Evolutionary conservation across 2,113 vertebrate genomes (phyloP).

Genomic region (Rhadina sibilatrix): DNA sequence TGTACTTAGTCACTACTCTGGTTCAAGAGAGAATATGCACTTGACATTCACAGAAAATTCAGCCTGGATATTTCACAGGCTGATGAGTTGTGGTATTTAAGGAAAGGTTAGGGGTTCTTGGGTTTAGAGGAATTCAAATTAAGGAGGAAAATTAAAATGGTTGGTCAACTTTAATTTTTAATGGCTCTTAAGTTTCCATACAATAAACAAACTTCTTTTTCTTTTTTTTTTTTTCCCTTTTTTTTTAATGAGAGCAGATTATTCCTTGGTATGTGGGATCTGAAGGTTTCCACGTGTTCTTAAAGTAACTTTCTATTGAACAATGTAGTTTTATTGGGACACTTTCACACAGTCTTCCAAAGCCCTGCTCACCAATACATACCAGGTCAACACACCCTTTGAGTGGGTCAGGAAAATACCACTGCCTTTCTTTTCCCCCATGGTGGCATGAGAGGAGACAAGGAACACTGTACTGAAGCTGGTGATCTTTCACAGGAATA

Average conservation of each 20-base stretch:
- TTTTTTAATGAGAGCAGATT: neutral
- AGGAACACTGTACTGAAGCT: neutral
- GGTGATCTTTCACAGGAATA: neutral
- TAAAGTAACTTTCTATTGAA: neutral
- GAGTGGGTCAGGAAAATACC: neutral
- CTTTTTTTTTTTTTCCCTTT: neutral
- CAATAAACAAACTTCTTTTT: neutral
- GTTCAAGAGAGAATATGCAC: neutral
- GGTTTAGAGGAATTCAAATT: neutral
- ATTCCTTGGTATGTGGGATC: neutral
- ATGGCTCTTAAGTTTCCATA: neutral
- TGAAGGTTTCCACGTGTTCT: neutral
- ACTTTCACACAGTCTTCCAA: neutral
- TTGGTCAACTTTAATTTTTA: neutral
- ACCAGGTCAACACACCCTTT: neutral
- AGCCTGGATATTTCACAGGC: neutral
- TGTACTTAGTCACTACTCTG: neutral
- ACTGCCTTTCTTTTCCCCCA: neutral
- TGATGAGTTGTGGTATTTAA: neutral
- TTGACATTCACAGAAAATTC: conserved; percentile 1
- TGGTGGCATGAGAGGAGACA: neutral
- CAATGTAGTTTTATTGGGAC: neutral
- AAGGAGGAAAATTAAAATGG: neutral
- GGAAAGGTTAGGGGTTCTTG: neutral
- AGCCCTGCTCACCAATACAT: neutral